Evolutionary conservation across 1,140 invertebrate genomes (phyloP), one percentile per base, ranked within the genome.

Genomic region (Trichonephila clavata): DNA sequence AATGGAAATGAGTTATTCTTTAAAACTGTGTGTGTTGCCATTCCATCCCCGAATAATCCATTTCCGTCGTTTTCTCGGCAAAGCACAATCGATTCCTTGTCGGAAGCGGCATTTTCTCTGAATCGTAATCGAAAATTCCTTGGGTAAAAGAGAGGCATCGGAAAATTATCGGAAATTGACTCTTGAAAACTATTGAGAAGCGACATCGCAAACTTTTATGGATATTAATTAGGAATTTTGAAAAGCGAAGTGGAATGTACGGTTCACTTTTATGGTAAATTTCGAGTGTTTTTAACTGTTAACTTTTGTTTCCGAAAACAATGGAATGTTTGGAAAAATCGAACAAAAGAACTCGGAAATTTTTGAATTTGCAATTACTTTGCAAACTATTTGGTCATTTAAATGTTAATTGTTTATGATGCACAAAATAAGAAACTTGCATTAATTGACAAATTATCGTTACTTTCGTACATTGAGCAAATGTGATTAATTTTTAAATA

Each of bases 161-260:
- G 43, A 50, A 89, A 89, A 77, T 68, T 89, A 89, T 89, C 63
- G 87, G 87, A 89, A 89, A 89, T 89, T 89, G 87, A 68, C 68
- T 63, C 86, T 87, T n/a, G n/a, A 89, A 77, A 89, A 89, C 68
- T 89, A 89, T 89, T 27, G 87, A 68, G n/a, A 89, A 61, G 86
- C 50, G 86, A 87, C 60, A 65, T 77, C 68, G 16, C 60, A 57
- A 61, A 63, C 86, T 87, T 63, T 32, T 87, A 65, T 65, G 59
- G 86, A 57, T 61, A 63, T 87, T 87, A 87, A 87, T 87, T 87
- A 87, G 50, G 24, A 50, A 57, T n/a, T 77, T 24, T 50, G 20
- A n/a, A 50, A 59, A 57, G 50, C 20, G 68, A 77, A 77, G 68
- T 39, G 32, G 68, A 18, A 61, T 61, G 21, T 21, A 61, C 16